A percentile compares a stretch with the other conserved stretches of the same genome.
phyloP scores from a whole-genome alignment of 2,113 vertebrate species.

The Pedetes capensis region DNA sequence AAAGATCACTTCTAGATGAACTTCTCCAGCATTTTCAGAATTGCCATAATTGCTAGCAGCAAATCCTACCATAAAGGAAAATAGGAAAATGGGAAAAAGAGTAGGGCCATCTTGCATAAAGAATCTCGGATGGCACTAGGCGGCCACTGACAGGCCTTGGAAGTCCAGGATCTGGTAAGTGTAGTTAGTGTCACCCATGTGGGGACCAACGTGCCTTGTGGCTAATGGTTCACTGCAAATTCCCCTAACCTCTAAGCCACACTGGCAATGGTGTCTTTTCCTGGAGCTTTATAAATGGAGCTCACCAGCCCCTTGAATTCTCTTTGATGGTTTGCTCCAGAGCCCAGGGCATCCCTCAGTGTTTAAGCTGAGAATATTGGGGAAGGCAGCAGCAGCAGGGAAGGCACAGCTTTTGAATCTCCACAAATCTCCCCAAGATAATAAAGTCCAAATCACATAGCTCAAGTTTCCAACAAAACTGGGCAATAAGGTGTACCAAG shows the following conservation, averaged over 20 bases:
- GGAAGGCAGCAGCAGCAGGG: neutral
- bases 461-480: neutral
- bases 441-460: neutral
- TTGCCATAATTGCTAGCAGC: too few relatives aligned
- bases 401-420: neutral
- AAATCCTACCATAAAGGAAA: neutral
- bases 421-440: neutral
- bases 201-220: neutral
- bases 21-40: neutral
- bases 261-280: neutral
- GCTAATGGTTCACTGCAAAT: neutral
- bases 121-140: neutral
- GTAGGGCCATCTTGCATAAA: neutral
- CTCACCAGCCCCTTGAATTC: neutral
- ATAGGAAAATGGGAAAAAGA: neutral
- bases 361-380: neutral
- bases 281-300: neutral
- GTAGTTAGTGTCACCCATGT: neutral
- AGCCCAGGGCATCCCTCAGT: neutral
- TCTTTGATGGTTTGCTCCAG: neutral
- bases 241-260: neutral
- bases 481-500: too few relatives aligned
- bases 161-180: neutral
- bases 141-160: neutral
- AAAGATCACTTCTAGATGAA: neutral